Evolutionary conservation across 2,888 invertebrate species (phyloP).

Genomic region (Parnassius smintheus): DNA sequence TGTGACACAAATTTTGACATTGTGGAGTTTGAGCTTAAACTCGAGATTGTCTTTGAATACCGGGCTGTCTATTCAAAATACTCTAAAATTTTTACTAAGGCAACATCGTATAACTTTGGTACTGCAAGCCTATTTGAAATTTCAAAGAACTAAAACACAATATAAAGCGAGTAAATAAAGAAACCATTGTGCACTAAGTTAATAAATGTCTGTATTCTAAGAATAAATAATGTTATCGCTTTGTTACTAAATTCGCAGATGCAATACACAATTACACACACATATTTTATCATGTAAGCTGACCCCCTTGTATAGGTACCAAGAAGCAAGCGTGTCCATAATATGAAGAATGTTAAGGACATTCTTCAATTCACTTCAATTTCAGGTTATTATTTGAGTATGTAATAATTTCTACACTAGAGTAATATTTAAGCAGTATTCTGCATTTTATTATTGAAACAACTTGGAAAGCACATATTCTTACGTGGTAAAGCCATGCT

Average conservation of each 20-base stretch:
- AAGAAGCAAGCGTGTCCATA: background rate
- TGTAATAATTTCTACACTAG: background rate
- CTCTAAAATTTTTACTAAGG: too few relatives aligned
- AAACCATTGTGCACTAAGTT: slow-evolving; percentile 44
- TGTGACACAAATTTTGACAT: too few relatives aligned
- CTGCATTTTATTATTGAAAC: too few relatives aligned
- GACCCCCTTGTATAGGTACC: slow-evolving; percentile 33
- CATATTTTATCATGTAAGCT: slow-evolving; percentile 33
- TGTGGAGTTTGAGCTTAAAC: too few relatives aligned
- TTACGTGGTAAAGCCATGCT: too few relatives aligned
- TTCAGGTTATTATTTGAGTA: background rate
- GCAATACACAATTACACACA: slow-evolving; percentile 30
- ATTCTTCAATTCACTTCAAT: too few relatives aligned
- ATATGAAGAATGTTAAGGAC: background rate
- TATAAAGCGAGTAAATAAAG: slow-evolving; percentile 40
- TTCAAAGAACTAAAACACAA: slow-evolving; percentile 13
- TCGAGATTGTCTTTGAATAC: too few relatives aligned
- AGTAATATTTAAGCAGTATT: too few relatives aligned
- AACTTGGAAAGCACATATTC: too few relatives aligned
- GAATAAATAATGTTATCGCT: slow-evolving; percentile 54
- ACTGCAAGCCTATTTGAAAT: background rate
- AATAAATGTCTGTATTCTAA: slow-evolving; percentile 55
- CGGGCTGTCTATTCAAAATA: too few relatives aligned
- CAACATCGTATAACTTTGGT: background rate
- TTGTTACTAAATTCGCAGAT: slow-evolving; percentile 44